Conservation (phyloP, 2,113 vertebrate species). For the Elanus axillaris region DNA sequence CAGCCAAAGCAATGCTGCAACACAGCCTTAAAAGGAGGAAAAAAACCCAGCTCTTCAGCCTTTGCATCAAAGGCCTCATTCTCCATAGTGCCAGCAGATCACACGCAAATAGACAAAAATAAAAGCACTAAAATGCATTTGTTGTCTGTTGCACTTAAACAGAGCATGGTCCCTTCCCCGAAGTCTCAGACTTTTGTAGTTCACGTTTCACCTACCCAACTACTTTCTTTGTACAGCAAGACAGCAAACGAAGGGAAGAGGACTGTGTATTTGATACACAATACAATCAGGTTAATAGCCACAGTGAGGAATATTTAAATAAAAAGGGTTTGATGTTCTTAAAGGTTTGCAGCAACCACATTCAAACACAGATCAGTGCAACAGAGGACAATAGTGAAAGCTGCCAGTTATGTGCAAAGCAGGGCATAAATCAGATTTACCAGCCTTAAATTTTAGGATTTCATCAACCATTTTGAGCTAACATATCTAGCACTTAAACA, state of each 20-base stretch:
- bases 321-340: not conserved
- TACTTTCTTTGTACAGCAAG: not conserved
- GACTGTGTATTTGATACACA: not conserved
- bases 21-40: not conserved
- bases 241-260: not conserved
- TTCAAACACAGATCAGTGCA: conserved; percentile 25
- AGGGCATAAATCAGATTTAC: not conserved
- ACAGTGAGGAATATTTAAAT: not conserved
- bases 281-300: not conserved
- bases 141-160: not conserved
- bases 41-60: not conserved
- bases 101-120: not conserved
- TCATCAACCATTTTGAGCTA: conserved; percentile 12
- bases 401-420: conserved; percentile 47
- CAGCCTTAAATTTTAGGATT: not conserved
- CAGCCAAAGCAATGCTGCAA: not conserved
- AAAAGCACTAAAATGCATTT: not conserved
- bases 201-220: not conserved
- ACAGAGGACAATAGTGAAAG: not conserved
- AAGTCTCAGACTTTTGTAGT: not conserved
- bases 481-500: not conserved
- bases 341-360: not conserved
- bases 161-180: not conserved
- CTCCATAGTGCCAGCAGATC: not conserved
- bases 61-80: not conserved